Evolutionary conservation across 2,113 vertebrate species (phyloP), one percentile per base, ranked within the genome.

Genomic region (Mirza zaza): DNA sequence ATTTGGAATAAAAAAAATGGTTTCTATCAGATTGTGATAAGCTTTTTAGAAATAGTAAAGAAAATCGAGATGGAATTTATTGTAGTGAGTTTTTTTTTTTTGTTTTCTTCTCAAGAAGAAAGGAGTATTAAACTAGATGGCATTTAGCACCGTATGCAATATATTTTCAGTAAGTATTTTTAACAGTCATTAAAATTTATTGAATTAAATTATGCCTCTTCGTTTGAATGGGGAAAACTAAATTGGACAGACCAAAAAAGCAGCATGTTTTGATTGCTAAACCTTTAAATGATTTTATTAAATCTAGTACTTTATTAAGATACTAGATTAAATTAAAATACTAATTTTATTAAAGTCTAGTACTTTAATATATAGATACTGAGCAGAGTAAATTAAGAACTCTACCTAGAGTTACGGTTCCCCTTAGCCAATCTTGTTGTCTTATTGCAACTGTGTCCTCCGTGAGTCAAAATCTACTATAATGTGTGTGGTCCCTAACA

Each of bases 161-260:
- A 20, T 91, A 65, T 80, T 87, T 89, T 86, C 36, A 83, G 29
- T 42, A 76, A 82, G 55, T 57, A 61, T 92, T 90, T 97, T 95
- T 21, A 82, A 76, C 15, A 52, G 45, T 79, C 20, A 21, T 86
- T 94, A 92, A 67, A 97, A 57, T 79, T 82, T 67, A 71, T 39
- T 86, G 36, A 76, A 42, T 87, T 87, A 57, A 67, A 29, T 91
- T 75, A 18, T 39, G 1, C 63, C 61, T 70, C 59, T 81, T 93
- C 39, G 48, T 83, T 92, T 87, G 17, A 23, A 79, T 68, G 32
- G 63, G 59, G 21, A 8, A 90, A 87, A 86, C 20, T 89, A 76
- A 76, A 75, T 73, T 95, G 89, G 50, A 67, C 18, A 36, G 42
- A 80, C 18, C 18, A 45, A 73, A 94, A 67, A 67, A 91, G 8